Evolutionary conservation across 2,797 vertebrate species (phyloP), one percentile per base, ranked within the genome.

Genomic region (Emys orbicularis): DNA sequence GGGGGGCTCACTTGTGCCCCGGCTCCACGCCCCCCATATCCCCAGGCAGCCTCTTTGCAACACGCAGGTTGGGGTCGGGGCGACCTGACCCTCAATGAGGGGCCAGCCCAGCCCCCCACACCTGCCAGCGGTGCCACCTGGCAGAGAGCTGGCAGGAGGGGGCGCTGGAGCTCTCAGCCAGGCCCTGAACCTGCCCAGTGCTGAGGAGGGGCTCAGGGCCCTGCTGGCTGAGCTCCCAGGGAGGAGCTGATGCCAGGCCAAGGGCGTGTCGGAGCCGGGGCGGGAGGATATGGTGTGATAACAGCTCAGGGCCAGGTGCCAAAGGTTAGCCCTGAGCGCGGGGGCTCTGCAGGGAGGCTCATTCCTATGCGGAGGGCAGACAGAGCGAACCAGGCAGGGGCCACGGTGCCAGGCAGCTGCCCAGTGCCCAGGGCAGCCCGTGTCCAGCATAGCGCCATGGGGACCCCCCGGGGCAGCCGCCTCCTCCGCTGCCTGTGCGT

Each of bases 231-330:
- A 1, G 18, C 25, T 3, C 95, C 21, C 59, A 79, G 90, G 84
- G 44, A 76, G 25, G 18, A 1, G 83, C 0, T 52, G 80, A 87
- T 23, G 81, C 19, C 0, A 80, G 44, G 74, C 44, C 25, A 44
- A 44, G 96, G 96, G 94, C 91, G 89, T n/a, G 0, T 15, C 12
- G 91, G 87, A 47, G 97, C 96, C 95, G 97, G 84, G 19, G 68
- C 12, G 86, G 86, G 94, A 86, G 81, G 47, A 56, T 1, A 10
- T 49, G 12, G 83, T 0, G 61, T 90, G 91, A 95, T 97, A 96
- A 96, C 95, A 57, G 88, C 10, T 54, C 31, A 83, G 90, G 54
- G 87, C 87, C 0, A 59, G 72, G 80, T 49, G 85, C 84, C 3
- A 31, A 89, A 61, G 61, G 87, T 86, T 86, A 59, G 50, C 19